Base-by-base conservation (phyloP, 2,113 vertebrate species). In the Nibea coibor region DNA sequence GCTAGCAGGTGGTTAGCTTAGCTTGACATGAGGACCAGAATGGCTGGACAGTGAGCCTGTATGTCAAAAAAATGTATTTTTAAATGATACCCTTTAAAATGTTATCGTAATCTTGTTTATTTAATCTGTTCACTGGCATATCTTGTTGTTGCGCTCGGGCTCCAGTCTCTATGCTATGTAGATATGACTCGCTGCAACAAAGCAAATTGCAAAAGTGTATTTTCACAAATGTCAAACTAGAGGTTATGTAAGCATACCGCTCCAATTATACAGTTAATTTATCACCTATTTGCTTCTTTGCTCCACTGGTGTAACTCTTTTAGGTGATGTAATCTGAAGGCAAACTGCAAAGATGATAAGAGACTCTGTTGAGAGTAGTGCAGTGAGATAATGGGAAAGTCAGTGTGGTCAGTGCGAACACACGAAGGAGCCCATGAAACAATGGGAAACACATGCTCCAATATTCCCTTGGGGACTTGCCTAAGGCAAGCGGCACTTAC, bases 401-500 rank as follows among this genome's bases (percentile, higher is more conserved):
- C 59, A 51, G 54, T 53, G 76, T 77, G 84, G 73, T 80, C 84
- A 78, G 66, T 61, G 79, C 62, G 72, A 78, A 80, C 76, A 83
- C 57, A 72, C 66, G 67, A 81, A 80, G 59, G 72, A 81, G 72
- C 62, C 68, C 59, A 28, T 58, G 66, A 51, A 64, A 81, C 80
- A 87, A 93, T 91, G 67, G 69, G 72, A 91, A 94, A 89, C 89
- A 93, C 63, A 88, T 92, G 91, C 83, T 88, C 20, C 70, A 39
- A 62, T 51, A 71, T 56, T 75, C 78, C 71, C 66, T 31, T 20
- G 42, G 51, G 73, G 45, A 53, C 42, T 31, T 47, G 62, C 65
- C 70, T 39, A 50, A 35, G 45, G 82, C 71, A 84, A 87, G 74
- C 54, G 81, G 74, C 81, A 26, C 84, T 89, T 47, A 82, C 59